A percentile compares a stretch with the other conserved stretches of the same genome.
Evolutionary conservation across 2,797 vertebrate genomes (phyloP).

Genomic region (Chromobotia macracanthus): DNA sequence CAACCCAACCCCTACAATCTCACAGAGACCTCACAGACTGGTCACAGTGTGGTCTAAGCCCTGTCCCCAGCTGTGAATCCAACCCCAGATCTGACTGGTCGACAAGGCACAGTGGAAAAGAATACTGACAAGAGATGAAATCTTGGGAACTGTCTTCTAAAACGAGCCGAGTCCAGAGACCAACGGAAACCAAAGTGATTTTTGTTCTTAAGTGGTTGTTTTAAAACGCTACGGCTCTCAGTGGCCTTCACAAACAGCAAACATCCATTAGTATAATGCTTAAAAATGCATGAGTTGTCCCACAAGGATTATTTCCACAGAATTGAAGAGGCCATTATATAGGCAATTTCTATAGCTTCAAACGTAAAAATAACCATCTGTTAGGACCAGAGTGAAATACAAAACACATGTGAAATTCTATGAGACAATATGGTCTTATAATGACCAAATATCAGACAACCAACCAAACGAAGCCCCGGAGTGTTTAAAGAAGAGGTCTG

Average conservation of each 20-base stretch:
- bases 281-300: conserved; percentile 75
- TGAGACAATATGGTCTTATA: conserved; percentile 13
- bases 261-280: conserved; percentile 76
- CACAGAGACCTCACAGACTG: background rate
- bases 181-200: conserved; percentile 11
- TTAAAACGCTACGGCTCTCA: conserved; percentile 74
- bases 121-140: background rate
- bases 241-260: conserved; percentile 75
- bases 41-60: background rate
- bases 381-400: conserved; percentile 30
- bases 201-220: conserved; percentile 69
- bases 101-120: background rate
- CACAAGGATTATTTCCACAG: conserved; percentile 63
- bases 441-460: conserved; percentile 21
- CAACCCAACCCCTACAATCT: no score
- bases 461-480: conserved; percentile 33
- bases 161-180: background rate
- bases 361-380: conserved; percentile 48
- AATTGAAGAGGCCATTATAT: conserved; percentile 66
- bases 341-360: conserved; percentile 37
- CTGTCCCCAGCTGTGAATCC: no score
- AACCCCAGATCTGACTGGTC: background rate
- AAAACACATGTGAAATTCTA: conserved; percentile 14
- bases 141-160: background rate
- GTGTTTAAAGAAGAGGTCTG: conserved; percentile 22